These are phyloP conservation scores for Spea multiplicata DNA, from an alignment of 2,113 vertebrate species.

Conservation along the genomic window DNA sequence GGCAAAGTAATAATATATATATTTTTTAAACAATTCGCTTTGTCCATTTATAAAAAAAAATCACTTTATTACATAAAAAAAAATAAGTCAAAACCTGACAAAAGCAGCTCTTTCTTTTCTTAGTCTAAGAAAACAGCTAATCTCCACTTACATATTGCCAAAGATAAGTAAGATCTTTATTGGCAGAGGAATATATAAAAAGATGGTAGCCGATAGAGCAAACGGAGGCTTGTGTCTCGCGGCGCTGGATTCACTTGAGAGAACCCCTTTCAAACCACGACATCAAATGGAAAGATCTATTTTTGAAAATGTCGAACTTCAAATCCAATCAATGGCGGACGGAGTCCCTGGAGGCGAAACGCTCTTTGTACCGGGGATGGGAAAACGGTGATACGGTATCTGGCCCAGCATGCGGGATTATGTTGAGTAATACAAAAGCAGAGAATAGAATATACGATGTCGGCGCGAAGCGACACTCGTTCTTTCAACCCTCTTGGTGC, in stretches of 20 bases:
- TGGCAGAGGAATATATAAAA: background rate
- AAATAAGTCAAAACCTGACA: background rate
- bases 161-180: background rate
- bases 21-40: no score
- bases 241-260: slow-evolving; percentile 16
- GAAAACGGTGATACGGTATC: background rate
- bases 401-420: background rate
- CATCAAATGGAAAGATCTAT: slow-evolving; percentile 25
- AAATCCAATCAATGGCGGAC: slow-evolving; percentile 19
- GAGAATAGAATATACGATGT: slow-evolving; percentile 1
- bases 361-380: background rate
- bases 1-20: no score
- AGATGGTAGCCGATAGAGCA: background rate
- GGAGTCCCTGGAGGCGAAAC: background rate
- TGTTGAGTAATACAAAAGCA: background rate
- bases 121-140: background rate
- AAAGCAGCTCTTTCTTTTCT: background rate
- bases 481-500: background rate
- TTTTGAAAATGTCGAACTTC: slow-evolving; percentile 29
- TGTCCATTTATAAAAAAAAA: no score
- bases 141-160: background rate
- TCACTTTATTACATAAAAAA: background rate
- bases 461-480: background rate
- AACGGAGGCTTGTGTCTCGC: background rate
- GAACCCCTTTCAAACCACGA: slow-evolving; percentile 7